phyloP scores from a whole-genome alignment of 2,113 vertebrate genomes.

The Mionectes macconnelli region DNA sequence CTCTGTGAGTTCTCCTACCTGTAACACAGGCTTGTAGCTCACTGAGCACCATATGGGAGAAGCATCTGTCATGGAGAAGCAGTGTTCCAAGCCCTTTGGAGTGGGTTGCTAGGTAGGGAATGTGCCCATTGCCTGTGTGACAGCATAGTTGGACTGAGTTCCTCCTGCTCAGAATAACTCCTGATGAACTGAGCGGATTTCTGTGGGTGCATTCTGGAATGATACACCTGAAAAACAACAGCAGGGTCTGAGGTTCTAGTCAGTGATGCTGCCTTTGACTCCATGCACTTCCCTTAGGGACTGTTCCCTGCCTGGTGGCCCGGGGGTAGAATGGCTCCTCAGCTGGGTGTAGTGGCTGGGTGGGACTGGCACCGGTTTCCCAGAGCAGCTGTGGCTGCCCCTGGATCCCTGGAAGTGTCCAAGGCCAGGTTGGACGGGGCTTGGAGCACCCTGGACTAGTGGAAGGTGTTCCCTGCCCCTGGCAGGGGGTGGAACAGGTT shows the following conservation, averaged over 20 bases:
- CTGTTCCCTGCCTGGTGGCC: background rate
- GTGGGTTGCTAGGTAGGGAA: constrained; percentile 6
- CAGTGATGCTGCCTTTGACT: rapidly evolving
- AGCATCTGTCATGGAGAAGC: background rate
- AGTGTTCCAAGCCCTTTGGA: background rate
- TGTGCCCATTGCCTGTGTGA: background rate
- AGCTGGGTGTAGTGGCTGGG: background rate
- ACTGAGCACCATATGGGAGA: constrained; percentile 17
- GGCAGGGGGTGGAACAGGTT: background rate
- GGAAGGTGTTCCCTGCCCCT: background rate
- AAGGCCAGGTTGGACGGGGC: background rate
- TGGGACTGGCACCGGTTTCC: background rate
- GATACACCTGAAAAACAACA: background rate
- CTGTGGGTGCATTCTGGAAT: background rate
- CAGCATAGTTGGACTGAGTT: background rate
- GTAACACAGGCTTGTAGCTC: background rate
- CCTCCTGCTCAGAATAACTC: background rate
- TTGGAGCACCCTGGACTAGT: background rate
- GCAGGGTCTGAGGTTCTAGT: background rate
- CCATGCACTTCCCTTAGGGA: background rate
- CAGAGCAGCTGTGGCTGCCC: background rate
- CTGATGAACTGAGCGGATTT: background rate
- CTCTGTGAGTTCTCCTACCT: background rate
- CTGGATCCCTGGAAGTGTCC: background rate
- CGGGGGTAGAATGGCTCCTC: background rate